These are phyloP conservation scores for Bubo blakistoni DNA, from an alignment of 2,113 vertebrate species.

Conservation along the genomic window DNA sequence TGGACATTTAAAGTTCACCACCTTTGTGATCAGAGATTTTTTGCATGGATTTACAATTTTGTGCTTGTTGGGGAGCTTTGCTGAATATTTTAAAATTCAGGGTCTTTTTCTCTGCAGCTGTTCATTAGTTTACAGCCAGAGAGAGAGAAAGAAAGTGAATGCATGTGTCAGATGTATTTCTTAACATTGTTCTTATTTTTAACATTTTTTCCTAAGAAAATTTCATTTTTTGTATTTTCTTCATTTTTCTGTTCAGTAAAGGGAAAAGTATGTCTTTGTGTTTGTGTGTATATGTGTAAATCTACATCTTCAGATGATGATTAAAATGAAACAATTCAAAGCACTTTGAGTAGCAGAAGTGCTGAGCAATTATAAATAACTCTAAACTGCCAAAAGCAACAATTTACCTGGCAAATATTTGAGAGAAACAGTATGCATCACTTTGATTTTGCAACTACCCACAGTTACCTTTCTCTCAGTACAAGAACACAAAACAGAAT, in stretches of 20 bases:
- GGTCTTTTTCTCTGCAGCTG: background rate
- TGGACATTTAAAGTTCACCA: conserved; percentile 66
- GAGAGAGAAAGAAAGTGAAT: background rate
- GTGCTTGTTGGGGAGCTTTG: conserved; percentile 17
- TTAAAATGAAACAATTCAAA: background rate
- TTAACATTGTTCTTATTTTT: background rate
- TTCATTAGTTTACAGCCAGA: background rate
- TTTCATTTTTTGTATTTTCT: background rate
- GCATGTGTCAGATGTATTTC: background rate
- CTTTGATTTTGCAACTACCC: background rate
- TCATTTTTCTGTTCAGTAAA: background rate
- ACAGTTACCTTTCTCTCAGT: background rate
- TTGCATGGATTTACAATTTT: conserved; percentile 50
- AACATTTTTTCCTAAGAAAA: background rate
- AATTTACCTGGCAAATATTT: background rate
- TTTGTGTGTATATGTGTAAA: background rate
- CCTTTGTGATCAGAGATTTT: conserved; percentile 60
- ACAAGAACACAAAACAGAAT: background rate
- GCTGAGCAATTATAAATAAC: background rate
- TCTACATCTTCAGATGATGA: background rate
- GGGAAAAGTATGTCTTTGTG: background rate
- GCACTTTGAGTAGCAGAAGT: background rate
- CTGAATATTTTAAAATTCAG: conserved; percentile 10
- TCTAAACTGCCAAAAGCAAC: background rate
- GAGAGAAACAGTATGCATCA: background rate